Evolutionary conservation across 2,888 invertebrate species (phyloP), one percentile per base, ranked within the genome.

Genomic region (Clistopyga incitator): DNA sequence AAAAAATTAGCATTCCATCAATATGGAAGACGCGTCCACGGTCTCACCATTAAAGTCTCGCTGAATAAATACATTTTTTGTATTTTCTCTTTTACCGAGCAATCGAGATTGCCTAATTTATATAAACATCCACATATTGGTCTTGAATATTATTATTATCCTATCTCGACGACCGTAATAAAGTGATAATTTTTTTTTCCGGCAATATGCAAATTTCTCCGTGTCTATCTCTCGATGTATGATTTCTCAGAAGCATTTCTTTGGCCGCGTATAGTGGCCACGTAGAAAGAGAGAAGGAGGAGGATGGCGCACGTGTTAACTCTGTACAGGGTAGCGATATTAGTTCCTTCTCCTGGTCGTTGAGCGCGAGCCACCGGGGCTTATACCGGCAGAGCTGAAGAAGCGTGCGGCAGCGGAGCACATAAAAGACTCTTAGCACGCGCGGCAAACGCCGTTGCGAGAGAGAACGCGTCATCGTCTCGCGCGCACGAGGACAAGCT

Each of bases 361-460:
- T 8, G 8, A 67, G 25, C 67, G 47, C 47, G 11, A 25, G 45
- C 25, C 47, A 67, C n/a, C 23, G 6, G 29, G 42, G 15, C 11
- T 8, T 13, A 50, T 20, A 34, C 8, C 34, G 38, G 71, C 47
- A 50, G 47, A 23, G 20, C 20, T 42, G 45, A 3, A 50, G 10
- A 2, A 47, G 25, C 25, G 59, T 61, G 65, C 64, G 52, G 20
- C n/a, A 29, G 29, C 75, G 20, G 45, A 61, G 65, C 76, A 76
- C 72, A 80, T 72, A 80, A 65, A 38, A 80, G 76, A 65, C 72
- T 74, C 72, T 72, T 61, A 72, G 83, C 72, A 77, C 78, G 76
- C 77, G 83, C 80, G 76, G 20, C 34, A 72, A 72, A 70, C 75
- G 54, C 78, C 78, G 78, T 76, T 75, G 78, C 82, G 78, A 76